phyloP scores from a whole-genome alignment of 2,113 vertebrate species.

The Cebidichthys violaceus region DNA sequence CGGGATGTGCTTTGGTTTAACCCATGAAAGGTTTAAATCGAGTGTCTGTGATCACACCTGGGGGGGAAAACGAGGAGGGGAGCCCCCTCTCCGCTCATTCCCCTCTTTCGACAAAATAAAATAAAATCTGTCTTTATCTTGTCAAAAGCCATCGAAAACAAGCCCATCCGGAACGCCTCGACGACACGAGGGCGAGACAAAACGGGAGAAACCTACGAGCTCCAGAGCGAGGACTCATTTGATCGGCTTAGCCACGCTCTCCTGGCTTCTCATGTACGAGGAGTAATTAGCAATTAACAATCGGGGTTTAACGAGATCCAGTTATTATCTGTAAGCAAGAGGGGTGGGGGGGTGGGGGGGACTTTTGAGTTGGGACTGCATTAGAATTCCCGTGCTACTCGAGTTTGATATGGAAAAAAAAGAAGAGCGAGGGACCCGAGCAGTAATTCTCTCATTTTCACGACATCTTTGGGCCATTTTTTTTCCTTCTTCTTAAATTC shows the following conservation, averaged over 20 bases:
- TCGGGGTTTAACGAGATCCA: slow-evolving; percentile 76
- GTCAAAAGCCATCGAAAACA: slow-evolving; percentile 68
- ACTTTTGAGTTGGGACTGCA: slow-evolving; percentile 49
- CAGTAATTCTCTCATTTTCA: slow-evolving; percentile 80
- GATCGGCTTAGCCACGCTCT: slow-evolving; percentile 81
- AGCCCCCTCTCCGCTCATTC: slow-evolving; percentile 4
- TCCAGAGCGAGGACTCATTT: slow-evolving; percentile 66
- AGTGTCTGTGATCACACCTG: slow-evolving; percentile 69
- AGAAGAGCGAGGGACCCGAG: slow-evolving; percentile 59
- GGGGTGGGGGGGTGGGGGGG: neutral
- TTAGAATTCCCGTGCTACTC: slow-evolving; percentile 53
- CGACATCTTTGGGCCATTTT: slow-evolving; percentile 77
- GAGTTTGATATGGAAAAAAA: slow-evolving; percentile 41
- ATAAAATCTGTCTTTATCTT: slow-evolving; percentile 71
- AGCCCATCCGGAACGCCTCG: slow-evolving; percentile 61
- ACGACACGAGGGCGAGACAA: slow-evolving; percentile 54
- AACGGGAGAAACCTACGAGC: slow-evolving; percentile 63
- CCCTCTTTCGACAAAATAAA: slow-evolving; percentile 6
- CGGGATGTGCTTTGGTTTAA: slow-evolving; percentile 76
- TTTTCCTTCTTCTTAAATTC: slow-evolving; percentile 61
- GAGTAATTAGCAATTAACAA: slow-evolving; percentile 84
- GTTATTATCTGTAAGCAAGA: slow-evolving; percentile 69
- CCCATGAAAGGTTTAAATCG: slow-evolving; percentile 78
- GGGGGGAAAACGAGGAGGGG: slow-evolving; percentile 55
- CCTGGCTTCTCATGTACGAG: slow-evolving; percentile 72